A percentile compares a stretch with the other conserved stretches of the same genome.
Conservation (phyloP, 2,113 vertebrate species). For the Scopus umbretta region DNA sequence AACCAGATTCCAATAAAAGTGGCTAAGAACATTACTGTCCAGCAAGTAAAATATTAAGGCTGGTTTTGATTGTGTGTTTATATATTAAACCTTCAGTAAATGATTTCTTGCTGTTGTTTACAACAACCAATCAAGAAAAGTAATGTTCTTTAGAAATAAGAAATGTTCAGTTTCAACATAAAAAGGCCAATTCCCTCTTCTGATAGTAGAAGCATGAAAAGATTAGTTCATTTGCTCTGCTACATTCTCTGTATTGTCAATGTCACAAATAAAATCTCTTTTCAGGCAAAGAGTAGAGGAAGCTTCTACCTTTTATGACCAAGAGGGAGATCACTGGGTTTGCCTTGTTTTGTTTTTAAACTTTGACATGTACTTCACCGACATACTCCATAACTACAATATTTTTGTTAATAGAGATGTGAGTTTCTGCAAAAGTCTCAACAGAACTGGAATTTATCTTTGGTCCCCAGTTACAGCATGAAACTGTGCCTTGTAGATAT, state of each 20-base stretch:
- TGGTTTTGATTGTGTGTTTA: not conserved
- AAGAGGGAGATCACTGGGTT: not conserved
- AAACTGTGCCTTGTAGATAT: not conserved
- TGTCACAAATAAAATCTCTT: not conserved
- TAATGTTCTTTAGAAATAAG: not conserved
- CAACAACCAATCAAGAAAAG: not conserved
- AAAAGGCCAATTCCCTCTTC: not conserved
- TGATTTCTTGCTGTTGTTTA: not conserved
- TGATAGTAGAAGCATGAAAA: not conserved
- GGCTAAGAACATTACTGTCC: not conserved
- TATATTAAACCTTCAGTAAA: not conserved
- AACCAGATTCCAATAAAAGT: not conserved
- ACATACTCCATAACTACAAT: not conserved
- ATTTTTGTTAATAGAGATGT: not conserved
- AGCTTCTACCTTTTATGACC: not conserved
- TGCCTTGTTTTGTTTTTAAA: not conserved
- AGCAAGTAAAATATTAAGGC: not conserved
- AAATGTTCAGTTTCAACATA: not conserved
- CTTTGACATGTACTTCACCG: not conserved
- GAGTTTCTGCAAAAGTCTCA: not conserved
- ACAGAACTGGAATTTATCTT: not conserved
- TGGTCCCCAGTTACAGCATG: not conserved
- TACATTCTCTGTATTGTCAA: not conserved
- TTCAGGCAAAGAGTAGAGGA: not conserved
- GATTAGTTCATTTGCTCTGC: not conserved